A percentile compares a stretch with the other conserved stretches of the same genome.
Evolutionary conservation across 2,113 vertebrate genomes (phyloP).

Genomic region (Dromaius novaehollandiae): DNA sequence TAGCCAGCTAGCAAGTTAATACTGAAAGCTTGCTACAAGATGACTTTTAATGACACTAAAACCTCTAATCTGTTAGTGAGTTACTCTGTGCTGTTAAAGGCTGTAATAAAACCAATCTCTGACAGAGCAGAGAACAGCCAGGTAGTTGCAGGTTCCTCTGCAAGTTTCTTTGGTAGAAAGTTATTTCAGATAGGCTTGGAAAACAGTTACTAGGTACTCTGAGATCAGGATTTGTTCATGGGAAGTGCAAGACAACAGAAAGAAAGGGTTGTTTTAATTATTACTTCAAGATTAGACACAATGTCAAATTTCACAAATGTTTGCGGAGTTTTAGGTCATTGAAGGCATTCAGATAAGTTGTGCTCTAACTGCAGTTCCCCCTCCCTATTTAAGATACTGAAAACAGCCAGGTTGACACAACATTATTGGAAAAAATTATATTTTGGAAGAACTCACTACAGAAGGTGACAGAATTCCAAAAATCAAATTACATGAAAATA

Average conservation of each 20-base stretch:
- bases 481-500: slow-evolving; percentile 99
- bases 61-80: background rate
- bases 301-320: background rate
- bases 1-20: background rate
- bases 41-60: background rate
- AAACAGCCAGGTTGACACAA: slow-evolving; percentile 77
- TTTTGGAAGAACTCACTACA: slow-evolving; percentile 99
- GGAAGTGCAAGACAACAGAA: background rate
- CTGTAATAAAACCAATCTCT: background rate
- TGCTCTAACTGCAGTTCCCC: background rate
- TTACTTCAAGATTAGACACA: background rate
- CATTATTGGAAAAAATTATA: slow-evolving; percentile 94
- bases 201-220: background rate
- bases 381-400: slow-evolving; percentile 63
- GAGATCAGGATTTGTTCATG: background rate
- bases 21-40: background rate
- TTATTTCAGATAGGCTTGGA: background rate
- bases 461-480: slow-evolving; percentile 93
- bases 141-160: background rate
- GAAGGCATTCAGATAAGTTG: background rate
- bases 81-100: background rate
- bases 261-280: background rate
- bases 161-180: background rate
- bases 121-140: background rate
- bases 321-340: background rate